Evolutionary conservation across 2,888 invertebrate genomes (phyloP).

Genomic region (Platycnemis pennipes): DNA sequence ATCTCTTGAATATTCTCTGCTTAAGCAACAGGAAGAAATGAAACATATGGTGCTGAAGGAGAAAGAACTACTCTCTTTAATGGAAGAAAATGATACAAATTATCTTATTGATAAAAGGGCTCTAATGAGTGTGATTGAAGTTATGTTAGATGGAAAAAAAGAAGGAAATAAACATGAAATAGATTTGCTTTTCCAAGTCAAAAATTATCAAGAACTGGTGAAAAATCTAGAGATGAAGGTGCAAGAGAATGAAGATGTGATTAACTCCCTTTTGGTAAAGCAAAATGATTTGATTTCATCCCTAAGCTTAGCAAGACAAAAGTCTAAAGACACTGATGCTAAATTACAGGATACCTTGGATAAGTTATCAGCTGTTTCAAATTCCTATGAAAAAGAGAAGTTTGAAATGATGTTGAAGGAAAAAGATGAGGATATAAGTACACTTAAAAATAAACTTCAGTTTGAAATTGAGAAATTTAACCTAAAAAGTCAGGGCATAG

Average conservation of each 20-base stretch:
- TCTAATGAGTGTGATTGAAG: neutral
- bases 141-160: neutral
- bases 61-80: neutral
- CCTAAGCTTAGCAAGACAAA: neutral
- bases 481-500: neutral
- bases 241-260: neutral
- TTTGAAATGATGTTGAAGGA: too few species aligned
- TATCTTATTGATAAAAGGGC: neutral
- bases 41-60: neutral
- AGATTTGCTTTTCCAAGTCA: neutral
- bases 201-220: neutral
- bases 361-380: neutral
- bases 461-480: neutral
- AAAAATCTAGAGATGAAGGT: neutral
- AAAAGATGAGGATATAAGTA: neutral
- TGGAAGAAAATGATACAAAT: neutral
- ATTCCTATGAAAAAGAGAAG: neutral
- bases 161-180: neutral
- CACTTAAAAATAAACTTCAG: neutral
- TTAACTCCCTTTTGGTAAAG: neutral
- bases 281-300: neutral
- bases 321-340: neutral
- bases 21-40: neutral
- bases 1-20: neutral
- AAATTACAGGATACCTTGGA: neutral